Conservation (phyloP, 2,113 vertebrate genomes). For the Sceloporus undulatus region DNA sequence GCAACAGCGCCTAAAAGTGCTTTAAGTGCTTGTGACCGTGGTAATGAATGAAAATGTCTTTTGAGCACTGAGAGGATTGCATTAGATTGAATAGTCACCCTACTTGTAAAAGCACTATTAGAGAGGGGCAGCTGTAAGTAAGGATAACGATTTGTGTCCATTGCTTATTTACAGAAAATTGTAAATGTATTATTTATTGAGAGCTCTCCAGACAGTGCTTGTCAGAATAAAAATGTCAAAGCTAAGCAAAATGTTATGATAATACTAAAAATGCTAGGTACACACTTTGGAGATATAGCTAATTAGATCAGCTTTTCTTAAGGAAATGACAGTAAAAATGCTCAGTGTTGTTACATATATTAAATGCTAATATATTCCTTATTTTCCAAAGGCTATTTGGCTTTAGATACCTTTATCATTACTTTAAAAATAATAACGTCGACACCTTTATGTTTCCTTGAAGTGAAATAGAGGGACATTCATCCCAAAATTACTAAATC, state of each 20-base stretch:
- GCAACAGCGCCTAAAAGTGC: conserved; percentile 93
- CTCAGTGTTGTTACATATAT: conserved; percentile 68
- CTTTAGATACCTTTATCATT: conserved; percentile 71
- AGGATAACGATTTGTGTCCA: conserved; percentile 93
- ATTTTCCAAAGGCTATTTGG: conserved; percentile 65
- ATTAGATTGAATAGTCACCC: conserved; percentile 99
- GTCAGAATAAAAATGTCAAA: conserved; percentile 96
- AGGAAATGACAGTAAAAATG: conserved; percentile 79
- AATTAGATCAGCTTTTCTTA: conserved; percentile 91
- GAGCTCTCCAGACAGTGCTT: conserved; percentile 92
- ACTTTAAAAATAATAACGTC: conserved; percentile 72
- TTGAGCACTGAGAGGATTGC: conserved; percentile 86
- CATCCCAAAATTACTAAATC: conserved; percentile 33
- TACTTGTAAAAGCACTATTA: conserved; percentile 98
- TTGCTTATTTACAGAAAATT: conserved; percentile 98
- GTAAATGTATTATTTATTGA: conserved; percentile 99
- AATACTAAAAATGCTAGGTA: conserved; percentile 94
- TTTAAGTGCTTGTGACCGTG: conserved; percentile 98
- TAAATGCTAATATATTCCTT: conserved; percentile 71
- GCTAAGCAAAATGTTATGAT: conserved; percentile 90
- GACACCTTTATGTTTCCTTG: conserved; percentile 73
- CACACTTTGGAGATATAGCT: conserved; percentile 89
- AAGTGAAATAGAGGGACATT: conserved; percentile 53
- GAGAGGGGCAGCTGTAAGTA: conserved; percentile 87
- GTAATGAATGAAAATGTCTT: conserved; percentile 99